Evolutionary conservation across 2,888 invertebrate genomes (phyloP).

Genomic region (Ectemnius continuus): DNA sequence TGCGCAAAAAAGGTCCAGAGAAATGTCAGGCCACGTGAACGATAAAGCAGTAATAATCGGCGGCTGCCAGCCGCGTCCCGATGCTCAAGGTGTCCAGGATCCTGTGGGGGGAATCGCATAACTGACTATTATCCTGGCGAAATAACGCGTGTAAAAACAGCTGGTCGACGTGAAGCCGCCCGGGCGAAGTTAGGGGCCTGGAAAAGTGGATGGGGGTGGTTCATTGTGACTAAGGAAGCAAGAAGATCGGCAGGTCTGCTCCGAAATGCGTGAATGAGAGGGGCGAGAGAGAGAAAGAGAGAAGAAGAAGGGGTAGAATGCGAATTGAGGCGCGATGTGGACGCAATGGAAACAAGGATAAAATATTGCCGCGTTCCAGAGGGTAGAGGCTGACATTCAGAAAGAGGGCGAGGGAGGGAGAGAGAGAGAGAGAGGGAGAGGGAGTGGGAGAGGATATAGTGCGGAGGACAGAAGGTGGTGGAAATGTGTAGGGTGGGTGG

Average conservation of each 20-base stretch:
- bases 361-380: constrained; percentile 42
- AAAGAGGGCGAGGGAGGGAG: background rate
- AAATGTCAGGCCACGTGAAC: no score
- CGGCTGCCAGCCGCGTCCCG: background rate
- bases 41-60: background rate
- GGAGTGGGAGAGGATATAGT: background rate
- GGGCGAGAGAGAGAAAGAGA: no score
- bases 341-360: constrained; percentile 53
- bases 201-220: background rate
- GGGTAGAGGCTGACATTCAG: constrained; percentile 1
- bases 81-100: constrained; percentile 2
- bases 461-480: constrained; percentile 18
- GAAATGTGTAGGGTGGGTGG: constrained; percentile 41
- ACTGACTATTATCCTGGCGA: constrained; percentile 25
- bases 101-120: constrained; percentile 16
- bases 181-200: background rate
- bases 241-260: background rate
- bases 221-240: no score
- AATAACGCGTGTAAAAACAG: constrained; percentile 28
- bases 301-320: constrained; percentile 6
- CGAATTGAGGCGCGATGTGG: constrained; percentile 22
- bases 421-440: background rate
- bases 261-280: background rate
- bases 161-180: background rate
- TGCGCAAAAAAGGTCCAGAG: no score